phyloP scores from a whole-genome alignment of 2,888 invertebrate genomes.

The Trissoscelio sp. region DNA sequence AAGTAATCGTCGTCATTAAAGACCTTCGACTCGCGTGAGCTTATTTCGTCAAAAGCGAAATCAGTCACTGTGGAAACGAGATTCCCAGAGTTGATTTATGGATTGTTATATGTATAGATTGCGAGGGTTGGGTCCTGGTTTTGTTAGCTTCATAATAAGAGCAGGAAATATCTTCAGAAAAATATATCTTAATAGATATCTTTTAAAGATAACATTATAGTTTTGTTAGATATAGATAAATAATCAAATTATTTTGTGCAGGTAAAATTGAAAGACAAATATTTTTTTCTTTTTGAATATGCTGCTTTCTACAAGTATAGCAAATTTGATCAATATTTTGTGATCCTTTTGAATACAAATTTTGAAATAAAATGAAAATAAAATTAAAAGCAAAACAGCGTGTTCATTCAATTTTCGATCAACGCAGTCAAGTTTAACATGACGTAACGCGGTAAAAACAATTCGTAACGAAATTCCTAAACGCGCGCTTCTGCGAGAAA shows the following conservation, averaged over 20 bases:
- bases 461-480: slow-evolving; percentile 11
- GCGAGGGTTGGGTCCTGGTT: not conserved
- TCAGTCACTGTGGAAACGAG: slow-evolving; percentile 49
- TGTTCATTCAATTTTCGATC: not conserved
- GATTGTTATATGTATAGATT: not conserved
- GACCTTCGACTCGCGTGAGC: slow-evolving; percentile 49
- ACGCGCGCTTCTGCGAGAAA: not conserved
- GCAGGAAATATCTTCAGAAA: no score
- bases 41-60: slow-evolving; percentile 56
- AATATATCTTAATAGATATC: no score
- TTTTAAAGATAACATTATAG: no score
- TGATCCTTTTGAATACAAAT: no score
- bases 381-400: not conserved
- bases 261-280: no score
- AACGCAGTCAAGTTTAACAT: slow-evolving; percentile 8
- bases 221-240: no score
- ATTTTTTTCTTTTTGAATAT: no score
- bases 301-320: no score
- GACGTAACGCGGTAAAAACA: slow-evolving; percentile 15
- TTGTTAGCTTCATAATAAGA: not conserved
- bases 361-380: no score
- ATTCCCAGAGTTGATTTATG: slow-evolving; percentile 41
- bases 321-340: no score
- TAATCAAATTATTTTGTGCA: no score
- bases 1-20: slow-evolving; percentile 39